Percentiles rank a stretch among this genome's conserved stretches.
phyloP scores from a whole-genome alignment of 2,888 invertebrate genomes.

The Chymomyza amoena region DNA sequence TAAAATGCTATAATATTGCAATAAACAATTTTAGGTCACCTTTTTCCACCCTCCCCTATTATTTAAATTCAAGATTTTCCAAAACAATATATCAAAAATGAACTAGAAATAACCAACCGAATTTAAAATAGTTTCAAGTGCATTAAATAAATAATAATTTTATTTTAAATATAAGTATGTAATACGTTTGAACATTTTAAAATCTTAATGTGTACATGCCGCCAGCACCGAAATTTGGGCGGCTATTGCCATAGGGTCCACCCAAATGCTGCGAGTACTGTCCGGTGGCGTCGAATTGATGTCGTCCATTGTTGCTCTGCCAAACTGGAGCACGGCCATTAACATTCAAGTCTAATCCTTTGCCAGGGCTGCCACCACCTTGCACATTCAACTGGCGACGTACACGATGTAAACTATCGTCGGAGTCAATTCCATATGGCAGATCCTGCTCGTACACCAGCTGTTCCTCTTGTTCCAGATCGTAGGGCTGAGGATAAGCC shows the following conservation, averaged over 20 bases:
- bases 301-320: constrained; percentile 69
- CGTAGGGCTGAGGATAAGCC: constrained; percentile 23
- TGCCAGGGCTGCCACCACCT: constrained; percentile 51
- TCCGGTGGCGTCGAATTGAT: constrained; percentile 64
- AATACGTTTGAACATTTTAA: neutral
- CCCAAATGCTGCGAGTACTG: constrained; percentile 73
- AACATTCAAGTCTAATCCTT: constrained; percentile 63
- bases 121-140: neutral
- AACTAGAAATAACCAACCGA: too few species aligned
- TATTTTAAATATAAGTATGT: neutral
- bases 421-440: neutral
- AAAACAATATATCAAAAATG: too few species aligned
- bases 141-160: neutral
- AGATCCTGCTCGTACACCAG: neutral
- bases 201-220: constrained; percentile 2
- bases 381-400: constrained; percentile 49
- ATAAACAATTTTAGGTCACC: too few species aligned
- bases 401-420: constrained; percentile 14
- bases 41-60: too few species aligned
- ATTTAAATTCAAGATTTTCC: too few species aligned
- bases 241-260: constrained; percentile 74
- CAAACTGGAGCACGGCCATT: constrained; percentile 65
- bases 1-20: too few species aligned
- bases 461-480: neutral
- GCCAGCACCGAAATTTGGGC: constrained; percentile 53